Evolutionary conservation across 2,888 invertebrate species (phyloP).

Genomic region (Dolichopus griseipennis): DNA sequence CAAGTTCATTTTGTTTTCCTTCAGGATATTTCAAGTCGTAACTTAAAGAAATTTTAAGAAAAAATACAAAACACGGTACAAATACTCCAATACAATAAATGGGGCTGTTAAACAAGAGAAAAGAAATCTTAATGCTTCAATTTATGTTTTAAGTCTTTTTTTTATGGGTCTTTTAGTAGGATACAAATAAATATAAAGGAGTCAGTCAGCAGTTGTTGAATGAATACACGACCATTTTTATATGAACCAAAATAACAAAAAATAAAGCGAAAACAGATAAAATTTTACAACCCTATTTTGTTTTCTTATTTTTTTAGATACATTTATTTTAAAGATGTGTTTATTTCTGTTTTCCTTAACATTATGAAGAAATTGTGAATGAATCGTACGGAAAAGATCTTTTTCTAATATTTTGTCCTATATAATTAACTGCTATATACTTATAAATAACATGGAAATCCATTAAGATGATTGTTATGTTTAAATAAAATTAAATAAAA

Average conservation of each 20-base stretch:
- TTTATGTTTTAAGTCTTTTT: not conserved
- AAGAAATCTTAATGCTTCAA: not conserved
- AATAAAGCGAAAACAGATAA: not conserved
- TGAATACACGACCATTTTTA: not conserved
- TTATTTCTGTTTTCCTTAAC: conserved; percentile 1
- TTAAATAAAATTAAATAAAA: too few species aligned
- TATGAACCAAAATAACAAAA: not conserved
- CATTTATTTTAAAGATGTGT: not conserved
- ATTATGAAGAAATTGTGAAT: not conserved
- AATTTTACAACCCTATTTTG: not conserved
- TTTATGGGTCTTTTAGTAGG: not conserved
- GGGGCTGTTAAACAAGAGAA: not conserved
- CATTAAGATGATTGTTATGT: too few species aligned
- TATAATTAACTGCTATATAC: too few species aligned
- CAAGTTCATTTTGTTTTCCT: too few species aligned
- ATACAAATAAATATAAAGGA: not conserved
- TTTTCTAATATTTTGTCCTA: too few species aligned
- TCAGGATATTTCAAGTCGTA: too few species aligned
- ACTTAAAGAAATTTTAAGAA: too few species aligned
- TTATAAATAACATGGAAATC: too few species aligned
- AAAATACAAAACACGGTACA: too few species aligned
- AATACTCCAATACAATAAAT: too few species aligned
- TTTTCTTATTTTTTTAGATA: not conserved
- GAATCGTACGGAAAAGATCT: too few species aligned
- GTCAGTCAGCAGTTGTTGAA: not conserved